phyloP scores from a whole-genome alignment of 2,797 vertebrate genomes.

The Pitangus sulphuratus region DNA sequence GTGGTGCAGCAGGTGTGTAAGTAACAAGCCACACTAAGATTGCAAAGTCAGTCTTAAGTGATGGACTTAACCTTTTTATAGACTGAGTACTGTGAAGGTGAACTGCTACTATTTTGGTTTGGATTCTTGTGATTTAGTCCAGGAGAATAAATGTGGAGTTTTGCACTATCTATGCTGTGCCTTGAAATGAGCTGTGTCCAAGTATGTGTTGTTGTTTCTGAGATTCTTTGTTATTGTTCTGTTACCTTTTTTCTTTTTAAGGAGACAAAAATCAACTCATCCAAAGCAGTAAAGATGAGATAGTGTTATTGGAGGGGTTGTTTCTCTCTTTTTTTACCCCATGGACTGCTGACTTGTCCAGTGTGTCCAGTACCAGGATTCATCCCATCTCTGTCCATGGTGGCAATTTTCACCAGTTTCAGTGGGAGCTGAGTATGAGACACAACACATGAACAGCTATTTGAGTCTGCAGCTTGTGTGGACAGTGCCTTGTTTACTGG shows the following conservation, averaged over 20 bases:
- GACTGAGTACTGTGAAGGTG: background rate
- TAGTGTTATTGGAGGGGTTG: background rate
- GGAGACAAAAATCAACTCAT: background rate
- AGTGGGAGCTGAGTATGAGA: background rate
- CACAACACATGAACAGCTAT: background rate
- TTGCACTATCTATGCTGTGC: background rate
- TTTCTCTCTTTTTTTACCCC: background rate
- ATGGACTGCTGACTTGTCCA: background rate
- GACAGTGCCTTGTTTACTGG: background rate
- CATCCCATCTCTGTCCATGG: background rate
- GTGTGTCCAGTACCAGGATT: background rate
- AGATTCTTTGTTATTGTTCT: background rate
- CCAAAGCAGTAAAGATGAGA: background rate
- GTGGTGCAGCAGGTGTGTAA: background rate
- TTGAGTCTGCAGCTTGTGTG: background rate
- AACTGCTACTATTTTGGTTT: background rate
- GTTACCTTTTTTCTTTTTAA: background rate
- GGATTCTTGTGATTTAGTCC: background rate
- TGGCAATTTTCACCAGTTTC: background rate
- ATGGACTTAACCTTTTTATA: background rate
- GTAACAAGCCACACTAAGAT: background rate
- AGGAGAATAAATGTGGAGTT: background rate
- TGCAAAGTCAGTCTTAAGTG: background rate
- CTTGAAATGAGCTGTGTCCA: background rate
- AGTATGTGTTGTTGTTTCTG: background rate